Evolutionary conservation across 37 sponge, comb jelly and placozoan genomes (phyloP).

Genomic region (Axinella damicornis): DNA sequence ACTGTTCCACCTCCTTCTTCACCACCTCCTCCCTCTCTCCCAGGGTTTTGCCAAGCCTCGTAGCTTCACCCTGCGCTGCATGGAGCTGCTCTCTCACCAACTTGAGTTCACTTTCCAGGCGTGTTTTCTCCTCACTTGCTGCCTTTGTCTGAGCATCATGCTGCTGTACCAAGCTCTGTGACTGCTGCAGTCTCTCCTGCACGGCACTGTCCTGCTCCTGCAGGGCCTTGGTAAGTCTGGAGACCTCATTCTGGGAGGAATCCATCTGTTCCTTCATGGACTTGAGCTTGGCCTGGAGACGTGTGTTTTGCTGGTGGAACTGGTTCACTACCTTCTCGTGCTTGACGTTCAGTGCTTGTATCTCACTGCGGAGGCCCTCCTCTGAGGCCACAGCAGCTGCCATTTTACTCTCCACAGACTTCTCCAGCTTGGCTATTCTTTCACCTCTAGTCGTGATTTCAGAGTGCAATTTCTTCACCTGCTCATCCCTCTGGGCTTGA

Average conservation of each 20-base stretch:
- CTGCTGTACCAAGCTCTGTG: too few relatives aligned
- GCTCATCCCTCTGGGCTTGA: too few relatives aligned
- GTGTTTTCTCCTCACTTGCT: too few relatives aligned
- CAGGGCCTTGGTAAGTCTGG: not conserved
- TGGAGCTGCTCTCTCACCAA: not conserved
- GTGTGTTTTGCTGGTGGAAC: slow-evolving; percentile 33
- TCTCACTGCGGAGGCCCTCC: slow-evolving; percentile 15
- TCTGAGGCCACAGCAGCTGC: not conserved
- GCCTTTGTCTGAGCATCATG: too few relatives aligned
- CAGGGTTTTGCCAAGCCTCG: not conserved
- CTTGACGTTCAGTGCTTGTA: slow-evolving; percentile 17
- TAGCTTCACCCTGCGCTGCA: not conserved
- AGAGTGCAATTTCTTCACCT: too few relatives aligned
- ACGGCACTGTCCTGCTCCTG: not conserved
- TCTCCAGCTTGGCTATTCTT: not conserved
- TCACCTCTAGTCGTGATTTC: not conserved
- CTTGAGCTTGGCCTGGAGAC: slow-evolving; percentile 15
- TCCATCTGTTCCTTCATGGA: not conserved
- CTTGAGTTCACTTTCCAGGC: not conserved
- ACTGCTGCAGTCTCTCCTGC: not conserved
- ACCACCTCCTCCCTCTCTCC: slow-evolving; percentile 5
- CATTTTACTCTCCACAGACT: not conserved
- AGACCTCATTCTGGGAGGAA: not conserved
- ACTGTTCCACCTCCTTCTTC: not conserved
- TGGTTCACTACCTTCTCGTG: slow-evolving; percentile 41